Evolutionary conservation across 2,113 vertebrate species (phyloP).

Genomic region (Neogobius melanostomus): DNA sequence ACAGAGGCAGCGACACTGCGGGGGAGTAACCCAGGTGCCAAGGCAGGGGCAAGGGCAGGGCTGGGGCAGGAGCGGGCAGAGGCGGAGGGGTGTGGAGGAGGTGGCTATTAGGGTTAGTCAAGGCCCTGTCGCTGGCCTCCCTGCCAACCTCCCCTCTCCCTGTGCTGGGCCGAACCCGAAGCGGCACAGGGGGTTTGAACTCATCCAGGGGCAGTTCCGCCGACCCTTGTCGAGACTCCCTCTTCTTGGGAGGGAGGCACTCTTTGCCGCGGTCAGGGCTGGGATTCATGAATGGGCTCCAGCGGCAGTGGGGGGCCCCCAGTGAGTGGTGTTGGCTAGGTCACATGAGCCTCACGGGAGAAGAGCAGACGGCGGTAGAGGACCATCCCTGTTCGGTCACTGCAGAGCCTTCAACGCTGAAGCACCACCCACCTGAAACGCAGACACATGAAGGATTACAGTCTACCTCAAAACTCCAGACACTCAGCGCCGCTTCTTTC

Average conservation of each 20-base stretch:
- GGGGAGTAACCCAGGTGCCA: conserved; percentile 73
- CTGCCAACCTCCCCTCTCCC: conserved; percentile 65
- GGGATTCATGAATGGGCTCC: conserved; percentile 82
- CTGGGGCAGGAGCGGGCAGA: conserved; percentile 55
- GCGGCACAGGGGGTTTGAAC: conserved; percentile 77
- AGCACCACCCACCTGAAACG: conserved; percentile 62
- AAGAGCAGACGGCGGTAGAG: conserved; percentile 69
- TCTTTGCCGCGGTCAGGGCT: conserved; percentile 80
- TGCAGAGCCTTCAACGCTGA: conserved; percentile 42
- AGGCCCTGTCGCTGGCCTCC: conserved; percentile 54
- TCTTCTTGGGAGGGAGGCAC: conserved; percentile 82
- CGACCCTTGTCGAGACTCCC: conserved; percentile 78
- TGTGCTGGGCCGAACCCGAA: conserved; percentile 59
- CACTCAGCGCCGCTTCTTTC: conserved; percentile 35
- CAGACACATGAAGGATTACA: conserved; percentile 24
- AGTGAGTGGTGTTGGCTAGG: conserved; percentile 73
- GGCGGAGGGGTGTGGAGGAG: conserved; percentile 66
- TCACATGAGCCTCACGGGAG: conserved; percentile 81
- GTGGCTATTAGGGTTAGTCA: conserved; percentile 60
- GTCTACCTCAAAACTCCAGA: conserved; percentile 31
- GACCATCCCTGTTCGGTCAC: conserved; percentile 74
- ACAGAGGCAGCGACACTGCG: conserved; percentile 62
- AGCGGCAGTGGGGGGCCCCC: conserved; percentile 68
- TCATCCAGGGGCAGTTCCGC: conserved; percentile 69
- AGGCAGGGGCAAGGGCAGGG: conserved; percentile 60